A percentile compares a stretch with the other conserved stretches of the same genome.
phyloP scores from a whole-genome alignment of 2,113 vertebrate species.

The Ciconia stormi region DNA sequence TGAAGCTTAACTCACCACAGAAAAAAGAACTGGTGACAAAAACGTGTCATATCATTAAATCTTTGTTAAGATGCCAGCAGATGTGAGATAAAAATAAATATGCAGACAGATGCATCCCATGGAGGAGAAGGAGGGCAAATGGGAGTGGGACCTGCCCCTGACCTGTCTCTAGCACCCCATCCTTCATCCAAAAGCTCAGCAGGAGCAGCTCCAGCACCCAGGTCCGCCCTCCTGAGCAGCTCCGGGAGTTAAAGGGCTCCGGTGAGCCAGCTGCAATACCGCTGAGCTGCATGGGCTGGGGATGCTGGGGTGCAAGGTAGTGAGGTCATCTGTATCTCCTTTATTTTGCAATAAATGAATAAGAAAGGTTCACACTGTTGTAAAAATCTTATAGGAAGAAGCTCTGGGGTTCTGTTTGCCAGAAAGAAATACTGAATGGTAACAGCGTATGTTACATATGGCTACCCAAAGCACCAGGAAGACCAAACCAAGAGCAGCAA shows the following conservation, averaged over 20 bases:
- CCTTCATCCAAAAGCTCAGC: neutral
- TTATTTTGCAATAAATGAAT: neutral
- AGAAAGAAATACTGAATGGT: neutral
- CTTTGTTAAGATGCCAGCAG: slow-evolving; percentile 44
- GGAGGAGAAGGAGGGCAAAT: neutral
- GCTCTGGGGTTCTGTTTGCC: neutral
- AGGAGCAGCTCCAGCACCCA: neutral
- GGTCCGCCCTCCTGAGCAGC: neutral
- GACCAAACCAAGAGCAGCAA: neutral
- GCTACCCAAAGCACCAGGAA: neutral
- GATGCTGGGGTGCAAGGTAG: fast-evolving
- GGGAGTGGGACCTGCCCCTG: fast-evolving
- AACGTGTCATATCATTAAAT: slow-evolving; percentile 48
- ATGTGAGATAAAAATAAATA: slow-evolving; percentile 62
- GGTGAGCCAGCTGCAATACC: neutral
- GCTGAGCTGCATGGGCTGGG: neutral
- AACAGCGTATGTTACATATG: fast-evolving
- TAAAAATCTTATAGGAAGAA: neutral
- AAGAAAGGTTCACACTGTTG: neutral
- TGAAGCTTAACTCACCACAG: neutral
- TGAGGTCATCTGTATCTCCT: fast-evolving
- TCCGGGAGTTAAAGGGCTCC: neutral
- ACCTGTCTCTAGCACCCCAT: neutral
- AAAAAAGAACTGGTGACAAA: slow-evolving; percentile 36
- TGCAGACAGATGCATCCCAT: neutral